phyloP scores from a whole-genome alignment of 1,140 invertebrate species.

The Anastrepha obliqua region DNA sequence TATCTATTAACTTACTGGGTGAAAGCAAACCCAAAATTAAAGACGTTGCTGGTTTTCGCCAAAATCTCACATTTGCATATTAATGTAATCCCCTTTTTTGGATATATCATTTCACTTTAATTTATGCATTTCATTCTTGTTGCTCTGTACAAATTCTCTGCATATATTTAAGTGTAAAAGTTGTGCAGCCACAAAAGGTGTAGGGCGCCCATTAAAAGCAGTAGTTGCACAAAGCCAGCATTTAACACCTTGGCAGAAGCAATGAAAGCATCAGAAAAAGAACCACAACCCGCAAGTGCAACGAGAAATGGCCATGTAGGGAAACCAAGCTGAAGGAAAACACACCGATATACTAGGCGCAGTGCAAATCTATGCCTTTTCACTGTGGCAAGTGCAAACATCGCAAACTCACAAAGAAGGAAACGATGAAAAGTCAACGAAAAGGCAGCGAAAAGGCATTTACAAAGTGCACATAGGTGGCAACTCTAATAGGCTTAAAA shows the following conservation, averaged over 20 bases:
- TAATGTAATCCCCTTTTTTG: neutral
- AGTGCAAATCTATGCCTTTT: neutral
- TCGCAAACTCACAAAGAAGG: neutral
- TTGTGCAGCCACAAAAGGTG: neutral
- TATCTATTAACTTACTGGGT: no score
- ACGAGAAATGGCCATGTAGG: neutral
- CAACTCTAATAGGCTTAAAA: neutral
- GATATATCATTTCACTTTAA: neutral
- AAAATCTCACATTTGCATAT: neutral
- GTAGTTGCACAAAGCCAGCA: neutral
- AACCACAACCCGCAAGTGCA: neutral
- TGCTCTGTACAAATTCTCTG: neutral
- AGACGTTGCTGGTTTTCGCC: neutral
- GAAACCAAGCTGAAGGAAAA: neutral
- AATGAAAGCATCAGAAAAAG: neutral
- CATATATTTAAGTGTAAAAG: neutral
- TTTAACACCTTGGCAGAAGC: conserved; percentile 10
- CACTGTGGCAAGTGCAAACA: conserved; percentile 11
- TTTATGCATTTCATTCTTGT: neutral
- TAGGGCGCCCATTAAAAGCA: neutral
- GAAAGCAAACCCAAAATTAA: neutral
- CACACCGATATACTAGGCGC: neutral
- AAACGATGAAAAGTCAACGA: neutral
- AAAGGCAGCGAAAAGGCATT: conserved; percentile 25
- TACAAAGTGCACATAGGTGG: conserved; percentile 1